Evolutionary conservation across 2,113 vertebrate species (phyloP).

Genomic region (Microcebus tavaratra): DNA sequence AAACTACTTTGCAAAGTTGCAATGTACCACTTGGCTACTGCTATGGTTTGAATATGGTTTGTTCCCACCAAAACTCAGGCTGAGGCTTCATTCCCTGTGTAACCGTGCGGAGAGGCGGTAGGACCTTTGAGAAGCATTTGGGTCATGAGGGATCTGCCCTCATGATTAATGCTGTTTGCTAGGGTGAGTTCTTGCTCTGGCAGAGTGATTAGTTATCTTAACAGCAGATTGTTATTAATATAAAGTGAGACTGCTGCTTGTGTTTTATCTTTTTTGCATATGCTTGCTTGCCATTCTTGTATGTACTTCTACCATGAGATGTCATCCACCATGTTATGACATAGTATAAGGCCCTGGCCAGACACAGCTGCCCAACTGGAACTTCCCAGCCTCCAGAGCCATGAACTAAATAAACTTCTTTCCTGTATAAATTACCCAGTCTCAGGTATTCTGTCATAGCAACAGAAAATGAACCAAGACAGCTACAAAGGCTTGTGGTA

Average conservation of each 20-base stretch:
- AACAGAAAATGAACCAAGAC: not conserved
- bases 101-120: not conserved
- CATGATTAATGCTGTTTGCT: not conserved
- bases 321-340: not conserved
- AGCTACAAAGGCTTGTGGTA: not conserved
- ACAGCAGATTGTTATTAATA: not conserved
- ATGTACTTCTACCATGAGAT: not conserved
- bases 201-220: not conserved
- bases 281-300: not conserved
- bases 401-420: not conserved
- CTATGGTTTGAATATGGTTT: not conserved
- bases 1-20: slow-evolving; percentile 12
- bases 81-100: not conserved
- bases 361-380: not conserved
- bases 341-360: not conserved
- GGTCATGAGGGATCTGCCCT: not conserved
- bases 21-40: not conserved
- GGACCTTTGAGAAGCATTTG: not conserved
- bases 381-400: not conserved
- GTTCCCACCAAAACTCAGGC: not conserved
- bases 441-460: not conserved
- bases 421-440: not conserved
- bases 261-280: not conserved
- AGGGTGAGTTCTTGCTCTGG: not conserved
- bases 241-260: not conserved